Evolutionary conservation across 2,888 invertebrate species (phyloP).

Genomic region (Trissoscelio sp.): DNA sequence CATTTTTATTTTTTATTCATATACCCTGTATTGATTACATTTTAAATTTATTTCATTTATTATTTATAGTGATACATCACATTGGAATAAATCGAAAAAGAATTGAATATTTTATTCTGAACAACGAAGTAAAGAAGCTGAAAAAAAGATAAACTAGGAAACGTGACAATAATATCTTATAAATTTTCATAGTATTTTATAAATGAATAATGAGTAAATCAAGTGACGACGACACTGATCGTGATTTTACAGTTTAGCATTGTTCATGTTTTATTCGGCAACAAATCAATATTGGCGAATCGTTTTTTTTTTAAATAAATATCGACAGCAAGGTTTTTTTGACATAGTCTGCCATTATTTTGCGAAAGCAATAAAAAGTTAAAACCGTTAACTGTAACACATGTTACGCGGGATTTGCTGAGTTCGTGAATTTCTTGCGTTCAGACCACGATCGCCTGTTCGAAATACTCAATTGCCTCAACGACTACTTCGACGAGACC

Average conservation of each 20-base stretch:
- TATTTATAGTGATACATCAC: too few species aligned
- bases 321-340: background rate
- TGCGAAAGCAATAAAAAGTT: constrained; percentile 17
- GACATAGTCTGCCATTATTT: constrained; percentile 18
- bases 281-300: background rate
- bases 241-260: background rate
- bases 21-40: too few species aligned
- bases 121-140: too few species aligned
- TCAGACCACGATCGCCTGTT: constrained; percentile 59
- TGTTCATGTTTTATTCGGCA: constrained; percentile 5
- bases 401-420: constrained; percentile 54
- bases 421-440: constrained; percentile 62
- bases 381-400: constrained; percentile 47
- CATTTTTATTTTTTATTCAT: too few species aligned
- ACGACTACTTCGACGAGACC: constrained; percentile 43
- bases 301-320: background rate
- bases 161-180: too few species aligned
- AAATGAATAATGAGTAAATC: too few species aligned
- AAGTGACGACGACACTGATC: too few species aligned
- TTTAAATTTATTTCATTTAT: too few species aligned
- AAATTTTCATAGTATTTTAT: too few species aligned
- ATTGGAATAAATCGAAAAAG: too few species aligned
- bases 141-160: too few species aligned
- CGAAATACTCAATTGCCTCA: constrained; percentile 58
- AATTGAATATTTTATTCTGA: too few species aligned